Base-by-base conservation (phyloP, 1,140 invertebrate genomes). In the Drosophila lini region DNA sequence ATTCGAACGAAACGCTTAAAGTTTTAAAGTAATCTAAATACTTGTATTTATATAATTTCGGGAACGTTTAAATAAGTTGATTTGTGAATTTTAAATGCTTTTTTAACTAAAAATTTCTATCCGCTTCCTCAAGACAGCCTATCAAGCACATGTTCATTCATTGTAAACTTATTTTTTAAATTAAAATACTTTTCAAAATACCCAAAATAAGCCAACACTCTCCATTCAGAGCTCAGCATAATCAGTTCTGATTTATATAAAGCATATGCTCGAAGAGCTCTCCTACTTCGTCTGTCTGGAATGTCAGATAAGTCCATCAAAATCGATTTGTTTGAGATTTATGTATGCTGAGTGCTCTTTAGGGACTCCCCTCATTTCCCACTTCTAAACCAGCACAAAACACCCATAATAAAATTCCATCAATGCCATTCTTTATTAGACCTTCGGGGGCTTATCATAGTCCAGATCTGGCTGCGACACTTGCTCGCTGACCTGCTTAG, bases 401-500 rank as follows among this genome's bases (percentile, higher is more conserved):
- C 5, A 45, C n/a, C 44, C 31, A 22, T 8, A 28, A 13, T 19
- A 13, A 32, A 52, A 8, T 47, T 52, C 16, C 16, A 11, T 22
- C 31, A 13, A 15, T n/a, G 3, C 15, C 31, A 50, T 48, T 60
- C 9, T 81, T 62, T 58, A 59, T 88, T 86, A 62, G 56, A 76
- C 59, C 32, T 65, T 88, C 36, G 84, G 80, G 11, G 84, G 80
- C 59, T 80, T 71, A 2, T 31, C 68, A 11, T 82, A 88, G 19
- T 88, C 80, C 44, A 65, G 32, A 28, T 67, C 68, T 6, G 83
- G 84, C 47, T 80, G 50, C 1, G 41, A n/a, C 13, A 53, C 55
- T 47, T 48, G 61, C 44, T 80, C 69, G 38, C 90, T 91, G 34
- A 82, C 79, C 34, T 55, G 68, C 53, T 90, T 90, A 28, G 91